A percentile compares a stretch with the other conserved stretches of the same genome.
These are phyloP conservation scores for Euthynnus affinis DNA, from an alignment of 2,797 vertebrate genomes.

Conservation along the genomic window DNA sequence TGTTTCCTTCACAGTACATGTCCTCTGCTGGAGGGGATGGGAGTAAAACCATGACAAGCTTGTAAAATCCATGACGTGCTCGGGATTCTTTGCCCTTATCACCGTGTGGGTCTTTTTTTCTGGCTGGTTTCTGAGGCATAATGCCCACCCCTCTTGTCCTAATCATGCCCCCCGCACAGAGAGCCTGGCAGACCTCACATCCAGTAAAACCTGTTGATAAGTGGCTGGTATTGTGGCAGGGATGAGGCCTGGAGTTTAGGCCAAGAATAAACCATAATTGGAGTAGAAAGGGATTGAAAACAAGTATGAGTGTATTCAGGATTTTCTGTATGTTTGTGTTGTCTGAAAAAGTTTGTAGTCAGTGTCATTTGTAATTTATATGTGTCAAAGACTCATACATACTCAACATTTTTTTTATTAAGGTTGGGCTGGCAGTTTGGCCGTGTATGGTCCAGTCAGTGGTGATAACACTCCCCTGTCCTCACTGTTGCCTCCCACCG, in stretches of 20 bases:
- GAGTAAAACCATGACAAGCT: constrained; percentile 78
- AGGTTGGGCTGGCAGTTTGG: constrained; percentile 77
- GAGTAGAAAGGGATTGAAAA: constrained; percentile 31
- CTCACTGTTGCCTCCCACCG: constrained; percentile 83
- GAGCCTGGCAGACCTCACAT: constrained; percentile 80
- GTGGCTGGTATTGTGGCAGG: constrained; percentile 74
- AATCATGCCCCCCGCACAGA: constrained; percentile 76
- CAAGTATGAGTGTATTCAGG: background rate
- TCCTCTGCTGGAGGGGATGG: constrained; percentile 64
- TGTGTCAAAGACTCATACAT: constrained; percentile 16
- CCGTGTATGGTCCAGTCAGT: constrained; percentile 68
- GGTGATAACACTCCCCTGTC: constrained; percentile 81
- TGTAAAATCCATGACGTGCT: constrained; percentile 78
- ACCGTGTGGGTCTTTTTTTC: constrained; percentile 66
- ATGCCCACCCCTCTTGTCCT: constrained; percentile 67
- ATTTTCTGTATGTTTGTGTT: constrained; percentile 25
- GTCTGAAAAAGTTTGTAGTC: constrained; percentile 28
- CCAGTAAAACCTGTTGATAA: constrained; percentile 90
- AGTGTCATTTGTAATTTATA: constrained; percentile 18
- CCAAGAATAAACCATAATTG: constrained; percentile 40
- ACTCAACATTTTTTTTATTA: constrained; percentile 21
- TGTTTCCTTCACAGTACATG: constrained; percentile 77
- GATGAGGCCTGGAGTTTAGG: constrained; percentile 42
- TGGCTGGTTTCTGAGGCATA: constrained; percentile 64
- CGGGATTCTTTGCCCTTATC: constrained; percentile 78